These are phyloP conservation scores for Caenorhabditis macrosperma DNA, from an alignment of 2,888 invertebrate genomes.

Conservation along the genomic window DNA sequence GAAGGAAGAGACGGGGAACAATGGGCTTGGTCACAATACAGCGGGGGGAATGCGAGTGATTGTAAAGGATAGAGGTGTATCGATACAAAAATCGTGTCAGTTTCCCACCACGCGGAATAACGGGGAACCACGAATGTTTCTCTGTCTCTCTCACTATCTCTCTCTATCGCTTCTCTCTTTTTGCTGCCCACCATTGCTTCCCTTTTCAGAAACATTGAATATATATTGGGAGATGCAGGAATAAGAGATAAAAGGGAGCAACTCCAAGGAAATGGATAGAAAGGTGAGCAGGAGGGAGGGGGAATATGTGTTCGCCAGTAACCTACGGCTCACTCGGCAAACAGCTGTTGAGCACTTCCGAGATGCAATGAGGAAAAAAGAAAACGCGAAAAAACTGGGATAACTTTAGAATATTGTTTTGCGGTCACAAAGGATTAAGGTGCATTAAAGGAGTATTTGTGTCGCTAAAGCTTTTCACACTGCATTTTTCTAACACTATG, in stretches of 20 bases:
- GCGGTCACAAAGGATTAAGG: not conserved
- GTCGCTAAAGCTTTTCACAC: not conserved
- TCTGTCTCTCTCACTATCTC: not conserved
- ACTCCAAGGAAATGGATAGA: too few species aligned
- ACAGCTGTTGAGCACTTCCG: constrained; percentile 11
- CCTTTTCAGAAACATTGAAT: too few species aligned
- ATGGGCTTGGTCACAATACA: not conserved
- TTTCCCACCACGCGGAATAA: not conserved
- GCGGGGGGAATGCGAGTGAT: not conserved
- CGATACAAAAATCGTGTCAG: not conserved
- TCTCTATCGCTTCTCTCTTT: not conserved
- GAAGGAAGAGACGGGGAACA: too few species aligned
- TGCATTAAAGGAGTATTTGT: not conserved
- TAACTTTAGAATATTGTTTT: constrained; percentile 19
- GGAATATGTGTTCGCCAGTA: not conserved
- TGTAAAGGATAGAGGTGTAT: not conserved
- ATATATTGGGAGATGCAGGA: too few species aligned
- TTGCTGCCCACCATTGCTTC: not conserved
- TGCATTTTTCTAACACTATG: too few species aligned
- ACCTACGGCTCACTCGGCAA: constrained; percentile 15
- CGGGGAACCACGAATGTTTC: not conserved
- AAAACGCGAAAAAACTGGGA: constrained; percentile 3
- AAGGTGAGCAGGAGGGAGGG: too few species aligned
- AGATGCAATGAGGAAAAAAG: not conserved
- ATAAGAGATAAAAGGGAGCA: too few species aligned